A percentile compares a stretch with the other conserved stretches of the same genome.
phyloP scores from a whole-genome alignment of 2,113 vertebrate genomes.

The Leucopsar rothschildi region DNA sequence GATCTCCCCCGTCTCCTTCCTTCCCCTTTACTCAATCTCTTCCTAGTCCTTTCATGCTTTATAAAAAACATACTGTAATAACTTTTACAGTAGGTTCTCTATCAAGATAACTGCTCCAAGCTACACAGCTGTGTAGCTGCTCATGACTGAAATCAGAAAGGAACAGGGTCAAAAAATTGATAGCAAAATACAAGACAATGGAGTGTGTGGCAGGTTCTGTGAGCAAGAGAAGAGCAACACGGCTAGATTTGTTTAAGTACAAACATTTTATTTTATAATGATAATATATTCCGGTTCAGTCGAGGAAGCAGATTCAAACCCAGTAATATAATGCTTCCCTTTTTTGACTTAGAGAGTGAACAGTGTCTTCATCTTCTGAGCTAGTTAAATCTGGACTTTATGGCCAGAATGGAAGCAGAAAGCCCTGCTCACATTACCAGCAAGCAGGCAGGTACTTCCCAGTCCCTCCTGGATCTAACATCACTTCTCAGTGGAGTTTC shows the following conservation, averaged over 20 bases:
- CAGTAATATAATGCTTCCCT: not conserved
- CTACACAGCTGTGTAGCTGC: not conserved
- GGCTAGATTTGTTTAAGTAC: not conserved
- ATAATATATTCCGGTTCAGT: not conserved
- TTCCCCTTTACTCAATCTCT: not conserved
- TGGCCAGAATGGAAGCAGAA: not conserved
- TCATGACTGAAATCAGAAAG: not conserved
- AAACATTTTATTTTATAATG: not conserved
- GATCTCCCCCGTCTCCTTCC: not conserved
- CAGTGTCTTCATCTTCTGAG: not conserved
- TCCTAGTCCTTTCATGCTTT: not conserved
- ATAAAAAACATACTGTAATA: not conserved
- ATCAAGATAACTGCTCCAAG: not conserved
- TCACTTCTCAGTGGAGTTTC: not conserved
- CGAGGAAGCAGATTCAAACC: not conserved
- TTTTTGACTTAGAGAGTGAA: not conserved
- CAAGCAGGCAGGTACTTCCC: not conserved
- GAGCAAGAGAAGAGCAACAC: not conserved
- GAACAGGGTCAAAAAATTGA: rapidly evolving
- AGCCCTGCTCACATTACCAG: rapidly evolving
- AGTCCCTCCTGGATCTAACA: not conserved
- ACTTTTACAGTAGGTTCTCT: not conserved
- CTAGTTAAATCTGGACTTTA: not conserved
- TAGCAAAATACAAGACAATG: not conserved
- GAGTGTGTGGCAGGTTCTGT: not conserved